Evolutionary conservation across 2,888 invertebrate genomes (phyloP), one percentile per base, ranked within the genome.

Genomic region (Syrphus vitripennis): DNA sequence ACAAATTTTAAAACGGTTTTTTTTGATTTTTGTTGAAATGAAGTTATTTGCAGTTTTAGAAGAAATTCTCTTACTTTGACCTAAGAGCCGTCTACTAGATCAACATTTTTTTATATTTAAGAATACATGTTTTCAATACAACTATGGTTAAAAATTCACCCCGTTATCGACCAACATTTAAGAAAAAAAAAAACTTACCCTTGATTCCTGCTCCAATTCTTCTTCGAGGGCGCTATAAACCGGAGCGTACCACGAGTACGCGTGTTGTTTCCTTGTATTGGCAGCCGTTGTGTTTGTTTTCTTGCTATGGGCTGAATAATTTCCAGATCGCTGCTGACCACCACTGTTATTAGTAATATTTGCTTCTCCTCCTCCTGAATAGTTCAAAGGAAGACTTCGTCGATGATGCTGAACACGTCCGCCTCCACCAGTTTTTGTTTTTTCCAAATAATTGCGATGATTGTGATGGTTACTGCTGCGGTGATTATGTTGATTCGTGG

Each of bases 211-310:
- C 89, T 92, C 92, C 88, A 91, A 90, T 90, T 92, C 92, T 90
- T 92, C 92, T 90, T 92, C 91, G 88, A 92, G 91, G 77, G 92
- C 92, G 89, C 92, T 92, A 72, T 92, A 92, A 53, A 92, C 92
- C 40, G 92, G 92, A 88, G 92, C 92, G 92, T 92, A 92, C 92
- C 92, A 92, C 70, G 92, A 92, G 91, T 92, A 91, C 89, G 92
- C 91, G 88, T 91, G 90, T 86, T 92, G 92, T 82, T 92, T 92
- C 53, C 92, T 90, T 88, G 90, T 89, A 87, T 90, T 88, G 79
- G 90, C 89, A 88, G 90, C 90, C 89, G 90, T 88, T 88, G 89
- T 89, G 88, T 80, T 87, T 72, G 87, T 80, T 80, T 87, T 88
- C 67, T 86, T 24, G 80, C 74, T 77, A 24, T 77, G 24, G 37